Evolutionary conservation across 2,113 vertebrate species (phyloP), one percentile per base, ranked within the genome.

Genomic region (Symphodus melops): DNA sequence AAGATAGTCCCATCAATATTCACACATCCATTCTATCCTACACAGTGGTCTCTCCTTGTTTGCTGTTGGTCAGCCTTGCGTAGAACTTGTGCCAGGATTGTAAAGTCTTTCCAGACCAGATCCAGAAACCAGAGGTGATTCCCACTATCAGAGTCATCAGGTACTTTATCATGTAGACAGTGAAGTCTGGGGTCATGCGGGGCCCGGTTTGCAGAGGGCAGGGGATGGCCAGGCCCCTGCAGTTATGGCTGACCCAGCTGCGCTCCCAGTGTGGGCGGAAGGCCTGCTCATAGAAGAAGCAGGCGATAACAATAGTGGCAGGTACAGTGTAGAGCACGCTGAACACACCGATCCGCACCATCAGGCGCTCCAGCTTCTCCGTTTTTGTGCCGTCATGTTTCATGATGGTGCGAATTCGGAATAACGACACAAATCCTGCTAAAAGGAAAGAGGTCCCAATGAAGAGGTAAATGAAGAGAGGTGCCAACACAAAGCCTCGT

Each of bases 111-210:
- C 98, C 97, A 0, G 98, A 99, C 98, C 98, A 99, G 94, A 99
- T 99, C 98, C 98, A 99, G 92, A 99, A 99, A 13, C 98, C 98
- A 0, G 98, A 99, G 62, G 98, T 99, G 95, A 99, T 99, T 79
- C 98, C 97, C 77, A 99, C 98, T 67, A 99, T 99, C 85, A 99
- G 96, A 19, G 98, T 99, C 98, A 99, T 99, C 90, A 99, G 96
- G 90, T 99, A 99, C 91, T 99, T 99, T 92, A 99, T 99, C 97
- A 99, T 99, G 93, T 97, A 99, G 92, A 99, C 98, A 1, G 98
- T 99, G 94, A 99, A 99, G 87, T 99, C 98, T 0, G 98, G 98
- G 61, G 93, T 96, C 96, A 98, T 96, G 83, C 95, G 95, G 25
- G 96, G 96, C 33, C 94, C 94, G 51, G 95, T 92, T 59, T 96